phyloP scores from a whole-genome alignment of 2,888 invertebrate genomes.

The Thymelicus sylvestris region DNA sequence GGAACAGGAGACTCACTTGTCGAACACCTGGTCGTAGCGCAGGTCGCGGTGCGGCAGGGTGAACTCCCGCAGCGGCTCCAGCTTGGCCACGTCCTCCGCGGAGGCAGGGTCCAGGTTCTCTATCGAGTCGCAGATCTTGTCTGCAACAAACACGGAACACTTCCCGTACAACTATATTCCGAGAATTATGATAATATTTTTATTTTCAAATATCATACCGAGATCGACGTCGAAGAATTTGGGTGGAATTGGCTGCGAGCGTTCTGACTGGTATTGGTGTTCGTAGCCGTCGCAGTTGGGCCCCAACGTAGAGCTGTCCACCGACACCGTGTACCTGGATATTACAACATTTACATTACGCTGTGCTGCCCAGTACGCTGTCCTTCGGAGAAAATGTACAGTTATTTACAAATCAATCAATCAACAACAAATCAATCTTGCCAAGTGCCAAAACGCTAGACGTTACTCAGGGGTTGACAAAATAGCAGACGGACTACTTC shows the following conservation, averaged over 20 bases:
- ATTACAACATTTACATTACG: not conserved
- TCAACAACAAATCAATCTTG: too few species aligned
- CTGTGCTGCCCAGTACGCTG: too few species aligned
- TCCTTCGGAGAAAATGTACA: too few species aligned
- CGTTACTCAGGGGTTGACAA: too few species aligned
- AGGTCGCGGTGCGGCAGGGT: conserved; percentile 59
- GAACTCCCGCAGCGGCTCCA: conserved; percentile 74
- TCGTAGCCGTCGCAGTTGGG: conserved; percentile 63
- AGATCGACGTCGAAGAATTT: conserved; percentile 56
- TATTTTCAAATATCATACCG: conserved; percentile 51
- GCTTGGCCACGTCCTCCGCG: conserved; percentile 50
- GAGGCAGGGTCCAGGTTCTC: conserved; percentile 48
- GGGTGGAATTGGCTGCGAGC: conserved; percentile 43
- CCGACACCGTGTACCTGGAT: conserved; percentile 65
- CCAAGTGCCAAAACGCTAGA: too few species aligned
- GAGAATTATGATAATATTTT: not conserved
- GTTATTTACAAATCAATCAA: too few species aligned
- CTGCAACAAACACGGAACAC: conserved; percentile 45
- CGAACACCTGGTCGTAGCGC: conserved; percentile 52
- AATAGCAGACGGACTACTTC: too few species aligned
- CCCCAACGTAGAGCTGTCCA: conserved; percentile 74
- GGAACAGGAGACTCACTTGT: conserved; percentile 45
- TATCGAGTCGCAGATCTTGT: conserved; percentile 55
- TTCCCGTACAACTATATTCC: not conserved
- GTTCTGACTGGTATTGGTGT: conserved; percentile 62